phyloP scores from a whole-genome alignment of 1,140 invertebrate genomes.

The Bemisia tabaci region DNA sequence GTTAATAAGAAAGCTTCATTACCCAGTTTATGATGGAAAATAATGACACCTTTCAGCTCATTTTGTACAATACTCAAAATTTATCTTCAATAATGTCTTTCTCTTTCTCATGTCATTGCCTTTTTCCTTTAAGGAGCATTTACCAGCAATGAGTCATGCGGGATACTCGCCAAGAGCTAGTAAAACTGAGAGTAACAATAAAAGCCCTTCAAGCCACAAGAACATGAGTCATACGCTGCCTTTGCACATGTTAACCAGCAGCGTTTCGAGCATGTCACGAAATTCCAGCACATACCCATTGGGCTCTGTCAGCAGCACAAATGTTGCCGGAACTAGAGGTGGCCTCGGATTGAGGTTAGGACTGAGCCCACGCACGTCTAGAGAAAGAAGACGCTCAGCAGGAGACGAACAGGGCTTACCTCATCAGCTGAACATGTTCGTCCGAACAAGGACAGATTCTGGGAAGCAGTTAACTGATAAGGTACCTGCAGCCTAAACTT shows the following conservation, averaged over 20 bases:
- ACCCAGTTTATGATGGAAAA: not conserved
- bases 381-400: slow-evolving; percentile 52
- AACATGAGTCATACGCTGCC: not conserved
- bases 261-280: slow-evolving; percentile 9
- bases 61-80: too few relatives aligned
- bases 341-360: slow-evolving; percentile 28
- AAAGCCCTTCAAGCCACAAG: not conserved
- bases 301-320: slow-evolving; percentile 11
- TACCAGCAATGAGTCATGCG: not conserved
- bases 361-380: slow-evolving; percentile 32
- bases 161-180: not conserved
- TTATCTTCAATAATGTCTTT: too few relatives aligned
- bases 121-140: too few relatives aligned
- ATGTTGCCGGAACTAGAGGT: slow-evolving; percentile 22
- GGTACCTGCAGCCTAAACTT: too few relatives aligned
- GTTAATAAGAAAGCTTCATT: not conserved
- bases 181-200: not conserved
- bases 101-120: too few relatives aligned
- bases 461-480: slow-evolving; percentile 70
- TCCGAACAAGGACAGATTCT: slow-evolving; percentile 67
- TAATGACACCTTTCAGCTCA: too few relatives aligned
- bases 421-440: slow-evolving; percentile 56
- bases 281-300: slow-evolving; percentile 20
- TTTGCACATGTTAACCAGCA: not conserved
- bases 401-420: slow-evolving; percentile 41